Base-by-base conservation (phyloP, 2,113 vertebrate species). In the Pan paniscus region DNA sequence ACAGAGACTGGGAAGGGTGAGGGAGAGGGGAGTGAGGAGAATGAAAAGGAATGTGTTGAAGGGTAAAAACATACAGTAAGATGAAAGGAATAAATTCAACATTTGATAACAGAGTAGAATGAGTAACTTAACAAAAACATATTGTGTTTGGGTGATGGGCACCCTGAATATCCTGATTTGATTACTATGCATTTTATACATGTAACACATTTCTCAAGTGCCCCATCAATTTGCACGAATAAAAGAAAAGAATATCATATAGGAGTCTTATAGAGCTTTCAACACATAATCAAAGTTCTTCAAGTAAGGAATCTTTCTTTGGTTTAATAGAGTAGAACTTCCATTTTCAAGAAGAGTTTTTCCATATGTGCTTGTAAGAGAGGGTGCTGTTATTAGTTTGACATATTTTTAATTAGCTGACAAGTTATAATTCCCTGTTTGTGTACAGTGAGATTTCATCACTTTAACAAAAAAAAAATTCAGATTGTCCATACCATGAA, bases 361-460 rank as follows among this genome's bases (percentile, higher is more conserved):
- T 95, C 43, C 38, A 79, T 64, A 64, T 96, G 14, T 83, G 5
- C 23, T 70, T 79, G 16, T 73, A 89, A 57, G 35, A 94, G 11
- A 87, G 43, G 23, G 18, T 80, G 9, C 22, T 55, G 6, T 64
- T 97, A 92, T 32, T 89, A 86, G 46, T 55, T 89, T 92, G 38
- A 61, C 6, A 89, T 75, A 9, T 50, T 95, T 55, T 75, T 6
- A 92, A 90, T 75, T 93, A 91, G 52, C 23, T 94, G 17, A 68
- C 57, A 48, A 76, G 35, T 87, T 92, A 79, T 48, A 97, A 83
- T 78, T 86, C 13, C 40, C 64, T 89, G 13, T 96, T 95, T 96
- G 32, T 90, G 23, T 59, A 50, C 8, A 94, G 87, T 79, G 55
- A 72, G 35, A 48, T 94, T 73, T 95, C 20, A 87, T 92, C 30